These are phyloP conservation scores for Kryptolebias ocellatus DNA, from an alignment of 2,797 vertebrate species.

Conservation along the genomic window DNA sequence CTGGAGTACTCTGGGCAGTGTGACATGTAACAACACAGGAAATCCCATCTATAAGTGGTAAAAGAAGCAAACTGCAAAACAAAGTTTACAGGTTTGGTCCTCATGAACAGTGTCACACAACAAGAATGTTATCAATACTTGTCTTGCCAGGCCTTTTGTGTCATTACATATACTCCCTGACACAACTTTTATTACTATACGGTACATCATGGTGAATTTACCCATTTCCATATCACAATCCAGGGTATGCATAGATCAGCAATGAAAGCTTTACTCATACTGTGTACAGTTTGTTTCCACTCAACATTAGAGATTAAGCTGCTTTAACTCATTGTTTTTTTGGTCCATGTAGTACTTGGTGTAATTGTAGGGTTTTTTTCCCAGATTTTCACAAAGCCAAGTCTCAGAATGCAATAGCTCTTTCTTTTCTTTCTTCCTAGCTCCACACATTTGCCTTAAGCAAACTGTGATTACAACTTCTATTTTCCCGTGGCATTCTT, in stretches of 20 bases:
- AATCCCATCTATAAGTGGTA: too few species aligned
- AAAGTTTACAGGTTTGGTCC: too few species aligned
- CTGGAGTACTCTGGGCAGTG: too few species aligned
- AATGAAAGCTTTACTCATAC: constrained; percentile 41
- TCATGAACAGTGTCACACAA: too few species aligned
- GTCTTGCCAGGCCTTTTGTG: too few species aligned
- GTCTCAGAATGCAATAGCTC: constrained; percentile 44
- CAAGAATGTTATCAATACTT: too few species aligned
- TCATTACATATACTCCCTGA: too few species aligned
- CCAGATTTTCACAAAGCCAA: constrained; percentile 55
- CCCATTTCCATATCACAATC: constrained; percentile 47
- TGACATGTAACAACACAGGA: too few species aligned
- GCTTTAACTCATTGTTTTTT: constrained; percentile 62
- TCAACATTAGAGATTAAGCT: constrained; percentile 60
- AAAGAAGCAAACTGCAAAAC: too few species aligned
- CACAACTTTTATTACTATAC: constrained; percentile 8
- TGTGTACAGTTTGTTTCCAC: constrained; percentile 47
- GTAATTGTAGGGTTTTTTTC: constrained; percentile 58
- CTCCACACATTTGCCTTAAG: constrained; percentile 70
- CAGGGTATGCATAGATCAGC: constrained; percentile 28
- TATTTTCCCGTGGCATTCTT: constrained; percentile 54
- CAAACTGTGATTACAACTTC: constrained; percentile 72
- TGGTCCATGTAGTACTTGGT: constrained; percentile 50
- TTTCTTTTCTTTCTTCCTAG: constrained; percentile 41
- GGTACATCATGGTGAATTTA: constrained; percentile 39